These are phyloP conservation scores for Zygaena filipendulae DNA, from an alignment of 2,888 invertebrate species.

Conservation along the genomic window DNA sequence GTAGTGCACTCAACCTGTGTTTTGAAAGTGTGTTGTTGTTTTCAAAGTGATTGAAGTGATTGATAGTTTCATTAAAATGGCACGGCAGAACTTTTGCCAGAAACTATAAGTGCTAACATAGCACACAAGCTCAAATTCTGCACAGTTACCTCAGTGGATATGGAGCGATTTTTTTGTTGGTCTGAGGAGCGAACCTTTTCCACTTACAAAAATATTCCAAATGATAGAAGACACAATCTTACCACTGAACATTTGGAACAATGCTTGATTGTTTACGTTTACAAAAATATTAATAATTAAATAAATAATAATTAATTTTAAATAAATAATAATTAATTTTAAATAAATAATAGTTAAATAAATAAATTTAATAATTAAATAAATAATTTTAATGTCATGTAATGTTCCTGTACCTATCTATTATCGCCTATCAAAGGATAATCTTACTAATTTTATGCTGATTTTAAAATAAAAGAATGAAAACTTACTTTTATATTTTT, in stretches of 20 bases:
- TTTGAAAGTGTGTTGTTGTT: slow-evolving; percentile 2
- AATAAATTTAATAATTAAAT: too few relatives aligned
- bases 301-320: too few relatives aligned
- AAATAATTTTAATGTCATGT: slow-evolving; percentile 1
- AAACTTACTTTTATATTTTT: neutral
- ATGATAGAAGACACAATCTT: slow-evolving; percentile 10
- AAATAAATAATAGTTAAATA: too few relatives aligned
- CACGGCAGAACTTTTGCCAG: slow-evolving; percentile 7
- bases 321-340: too few relatives aligned
- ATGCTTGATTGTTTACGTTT: slow-evolving; percentile 6
- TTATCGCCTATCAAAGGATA: neutral
- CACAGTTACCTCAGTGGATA: slow-evolving; percentile 5
- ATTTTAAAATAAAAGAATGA: neutral
- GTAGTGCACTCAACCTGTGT: slow-evolving; percentile 2
- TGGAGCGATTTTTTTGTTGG: too few relatives aligned
- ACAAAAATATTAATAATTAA: slow-evolving; percentile 2
- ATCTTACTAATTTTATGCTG: neutral
- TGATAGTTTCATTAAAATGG: slow-evolving; percentile 9
- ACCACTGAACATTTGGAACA: slow-evolving; percentile 9
- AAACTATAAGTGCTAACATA: slow-evolving; percentile 10
- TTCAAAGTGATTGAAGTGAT: slow-evolving; percentile 6
- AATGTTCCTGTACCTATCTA: neutral
- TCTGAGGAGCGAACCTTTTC: slow-evolving; percentile 11
- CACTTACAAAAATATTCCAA: slow-evolving; percentile 12
- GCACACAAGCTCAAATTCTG: slow-evolving; percentile 8